These are phyloP conservation scores for Daboia siamensis DNA, from an alignment of 2,113 vertebrate species.

Conservation along the genomic window DNA sequence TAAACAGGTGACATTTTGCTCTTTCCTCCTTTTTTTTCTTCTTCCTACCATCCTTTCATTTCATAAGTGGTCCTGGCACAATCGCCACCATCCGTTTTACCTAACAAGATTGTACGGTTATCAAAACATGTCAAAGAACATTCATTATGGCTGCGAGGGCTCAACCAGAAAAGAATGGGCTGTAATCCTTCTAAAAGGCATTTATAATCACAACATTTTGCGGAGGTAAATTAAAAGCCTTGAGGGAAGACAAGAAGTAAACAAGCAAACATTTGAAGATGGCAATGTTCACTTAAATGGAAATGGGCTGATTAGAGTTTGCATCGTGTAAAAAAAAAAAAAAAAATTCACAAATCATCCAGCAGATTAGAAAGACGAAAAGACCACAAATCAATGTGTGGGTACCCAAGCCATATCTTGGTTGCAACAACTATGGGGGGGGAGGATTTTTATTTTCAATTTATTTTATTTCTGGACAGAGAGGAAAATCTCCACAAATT, in stretches of 20 bases:
- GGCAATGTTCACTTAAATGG: not conserved
- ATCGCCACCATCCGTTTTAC: slow-evolving; percentile 36
- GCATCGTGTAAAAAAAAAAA: not conserved
- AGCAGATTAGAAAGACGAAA: too few relatives aligned
- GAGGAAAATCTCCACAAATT: not conserved
- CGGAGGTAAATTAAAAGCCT: slow-evolving; percentile 17
- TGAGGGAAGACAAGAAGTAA: slow-evolving; percentile 26
- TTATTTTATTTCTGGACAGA: not conserved
- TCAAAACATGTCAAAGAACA: slow-evolving; percentile 42
- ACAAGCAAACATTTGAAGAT: not conserved
- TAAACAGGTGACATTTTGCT: not conserved
- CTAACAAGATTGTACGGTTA: slow-evolving; percentile 29
- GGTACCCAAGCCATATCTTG: not conserved
- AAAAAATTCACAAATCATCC: not conserved
- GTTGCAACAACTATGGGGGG: not conserved
- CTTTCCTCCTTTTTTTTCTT: not conserved
- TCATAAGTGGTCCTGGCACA: slow-evolving; percentile 21
- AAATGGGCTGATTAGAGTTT: not conserved
- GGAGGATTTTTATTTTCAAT: not conserved
- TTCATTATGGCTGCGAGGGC: slow-evolving; percentile 33
- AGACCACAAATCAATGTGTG: not conserved
- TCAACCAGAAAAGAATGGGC: slow-evolving; percentile 26
- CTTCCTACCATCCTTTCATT: not conserved
- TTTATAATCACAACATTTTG: slow-evolving; percentile 33
- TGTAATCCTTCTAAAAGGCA: slow-evolving; percentile 34